Percentiles rank a stretch among this genome's conserved stretches.
These are phyloP conservation scores for Ptilonorhynchus violaceus DNA, from an alignment of 2,113 vertebrate species.

Conservation along the genomic window DNA sequence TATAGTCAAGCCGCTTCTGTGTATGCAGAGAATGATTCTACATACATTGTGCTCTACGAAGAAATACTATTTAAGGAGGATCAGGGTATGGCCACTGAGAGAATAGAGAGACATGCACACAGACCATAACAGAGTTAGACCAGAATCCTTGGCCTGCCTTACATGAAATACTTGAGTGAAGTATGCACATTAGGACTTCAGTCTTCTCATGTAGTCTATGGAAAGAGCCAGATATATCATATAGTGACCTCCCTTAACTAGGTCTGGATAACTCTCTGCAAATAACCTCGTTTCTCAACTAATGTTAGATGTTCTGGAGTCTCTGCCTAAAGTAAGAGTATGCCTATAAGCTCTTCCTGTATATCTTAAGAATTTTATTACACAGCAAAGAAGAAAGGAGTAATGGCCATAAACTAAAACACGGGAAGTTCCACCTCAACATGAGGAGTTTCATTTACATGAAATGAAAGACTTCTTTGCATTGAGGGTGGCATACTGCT, in stretches of 20 bases:
- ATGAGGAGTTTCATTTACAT: no score
- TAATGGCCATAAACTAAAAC: neutral
- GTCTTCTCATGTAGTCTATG: neutral
- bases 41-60: neutral
- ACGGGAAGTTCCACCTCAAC: neutral
- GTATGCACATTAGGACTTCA: neutral
- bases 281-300: neutral
- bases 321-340: neutral
- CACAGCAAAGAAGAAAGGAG: neutral
- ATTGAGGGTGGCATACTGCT: neutral
- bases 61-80: neutral
- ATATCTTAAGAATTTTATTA: neutral
- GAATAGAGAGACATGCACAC: rapidly evolving
- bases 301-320: neutral
- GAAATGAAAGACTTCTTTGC: neutral
- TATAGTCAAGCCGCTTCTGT: neutral
- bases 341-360: neutral
- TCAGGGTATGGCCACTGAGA: neutral
- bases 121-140: neutral
- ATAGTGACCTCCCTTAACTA: neutral
- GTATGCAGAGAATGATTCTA: neutral
- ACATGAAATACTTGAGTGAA: neutral
- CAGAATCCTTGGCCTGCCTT: neutral
- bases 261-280: neutral
- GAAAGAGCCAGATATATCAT: neutral